A percentile compares a stretch with the other conserved stretches of the same genome.
Conservation (phyloP, 2,113 vertebrate genomes). For the Vulpes ferrilata region DNA sequence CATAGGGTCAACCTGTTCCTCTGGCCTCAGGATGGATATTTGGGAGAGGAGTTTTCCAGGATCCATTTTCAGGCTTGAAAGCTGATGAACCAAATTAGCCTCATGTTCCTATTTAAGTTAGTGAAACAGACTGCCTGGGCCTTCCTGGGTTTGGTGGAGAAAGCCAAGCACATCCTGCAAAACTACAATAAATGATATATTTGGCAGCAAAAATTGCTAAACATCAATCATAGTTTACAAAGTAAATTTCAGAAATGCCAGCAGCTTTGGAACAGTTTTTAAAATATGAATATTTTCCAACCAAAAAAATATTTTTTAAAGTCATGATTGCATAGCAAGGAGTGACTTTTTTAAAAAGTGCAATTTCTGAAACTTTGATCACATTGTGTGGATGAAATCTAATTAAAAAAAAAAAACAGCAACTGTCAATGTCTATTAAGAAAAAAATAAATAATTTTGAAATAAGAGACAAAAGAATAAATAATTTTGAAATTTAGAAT, state of each 20-base stretch:
- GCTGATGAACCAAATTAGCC: not conserved
- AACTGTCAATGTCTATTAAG: not conserved
- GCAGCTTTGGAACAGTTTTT: not conserved
- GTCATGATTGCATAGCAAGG: not conserved
- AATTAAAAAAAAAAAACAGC: not conserved
- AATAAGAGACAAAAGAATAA: too few species aligned
- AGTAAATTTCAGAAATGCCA: constrained; percentile 6
- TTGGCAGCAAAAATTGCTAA: not conserved
- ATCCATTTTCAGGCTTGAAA: not conserved
- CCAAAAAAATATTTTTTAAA: not conserved
- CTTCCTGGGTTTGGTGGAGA: not conserved
- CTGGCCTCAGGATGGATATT: not conserved
- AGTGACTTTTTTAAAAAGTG: not conserved
- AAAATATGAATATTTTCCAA: not conserved
- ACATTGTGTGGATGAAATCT: not conserved
- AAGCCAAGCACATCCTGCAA: not conserved
- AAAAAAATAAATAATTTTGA: not conserved
- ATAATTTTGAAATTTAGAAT: not conserved
- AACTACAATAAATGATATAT: not conserved
- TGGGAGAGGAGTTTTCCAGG: not conserved
- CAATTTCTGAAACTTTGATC: not conserved
- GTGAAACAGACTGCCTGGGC: not conserved
- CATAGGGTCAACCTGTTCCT: not conserved
- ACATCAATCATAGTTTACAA: not conserved
- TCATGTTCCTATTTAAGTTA: not conserved